Conservation (phyloP, 2,797 vertebrate species). For the Scomberomorus guttatus region DNA sequence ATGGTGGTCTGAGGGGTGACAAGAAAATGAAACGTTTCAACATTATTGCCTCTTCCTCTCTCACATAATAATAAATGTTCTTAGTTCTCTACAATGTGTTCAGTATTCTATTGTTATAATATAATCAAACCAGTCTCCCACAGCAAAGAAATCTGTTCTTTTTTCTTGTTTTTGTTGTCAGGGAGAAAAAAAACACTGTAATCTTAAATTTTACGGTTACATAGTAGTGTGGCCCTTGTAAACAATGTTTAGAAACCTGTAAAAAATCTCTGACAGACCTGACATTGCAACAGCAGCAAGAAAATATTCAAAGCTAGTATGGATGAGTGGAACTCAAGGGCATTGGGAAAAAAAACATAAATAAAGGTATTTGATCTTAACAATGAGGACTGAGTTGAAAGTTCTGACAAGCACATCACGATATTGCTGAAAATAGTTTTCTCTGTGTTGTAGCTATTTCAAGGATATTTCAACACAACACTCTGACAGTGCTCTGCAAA, state of each 20-base stretch:
- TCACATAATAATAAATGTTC: background rate
- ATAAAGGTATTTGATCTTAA: slow-evolving; percentile 35
- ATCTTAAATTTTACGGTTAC: background rate
- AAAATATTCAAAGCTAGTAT: background rate
- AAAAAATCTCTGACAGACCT: background rate
- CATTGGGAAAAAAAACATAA: background rate
- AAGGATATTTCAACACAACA: slow-evolving; percentile 17
- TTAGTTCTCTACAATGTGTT: background rate
- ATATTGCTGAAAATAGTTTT: slow-evolving; percentile 62
- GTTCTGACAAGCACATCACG: slow-evolving; percentile 51
- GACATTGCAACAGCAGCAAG: background rate
- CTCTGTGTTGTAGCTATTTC: slow-evolving; percentile 57
- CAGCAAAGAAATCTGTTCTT: background rate
- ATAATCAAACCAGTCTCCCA: background rate
- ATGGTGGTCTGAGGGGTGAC: background rate
- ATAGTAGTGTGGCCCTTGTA: background rate
- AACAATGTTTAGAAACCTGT: background rate
- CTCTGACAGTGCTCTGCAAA: slow-evolving; percentile 1
- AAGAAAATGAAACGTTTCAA: slow-evolving; percentile 17
- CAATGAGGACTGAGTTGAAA: slow-evolving; percentile 41
- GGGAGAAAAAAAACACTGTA: background rate
- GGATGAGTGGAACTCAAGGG: slow-evolving; percentile 2
- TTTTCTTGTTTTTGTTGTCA: background rate
- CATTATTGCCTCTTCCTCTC: background rate
- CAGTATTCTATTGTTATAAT: background rate